A percentile compares a stretch with the other conserved stretches of the same genome.
Conservation (phyloP, 1,140 invertebrate species). For the Linepithema humile region DNA sequence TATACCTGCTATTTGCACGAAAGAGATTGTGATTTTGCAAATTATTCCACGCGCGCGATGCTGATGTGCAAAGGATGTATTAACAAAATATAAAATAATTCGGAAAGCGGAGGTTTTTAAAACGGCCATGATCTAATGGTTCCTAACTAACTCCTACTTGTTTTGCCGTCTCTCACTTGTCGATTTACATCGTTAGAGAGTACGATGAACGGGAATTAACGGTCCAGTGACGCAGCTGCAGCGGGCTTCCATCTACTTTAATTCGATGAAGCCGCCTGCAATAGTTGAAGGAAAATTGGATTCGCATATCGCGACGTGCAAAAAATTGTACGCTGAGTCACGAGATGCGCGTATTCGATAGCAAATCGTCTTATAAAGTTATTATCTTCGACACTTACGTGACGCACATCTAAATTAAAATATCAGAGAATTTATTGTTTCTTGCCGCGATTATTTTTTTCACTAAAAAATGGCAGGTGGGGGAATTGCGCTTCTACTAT, state of each 20-base stretch:
- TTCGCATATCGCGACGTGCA: slow-evolving; percentile 18
- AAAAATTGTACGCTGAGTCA: slow-evolving; percentile 26
- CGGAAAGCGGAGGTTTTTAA: neutral
- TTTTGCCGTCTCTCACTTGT: neutral
- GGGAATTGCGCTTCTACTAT: neutral
- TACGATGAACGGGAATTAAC: neutral
- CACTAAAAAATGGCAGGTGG: neutral
- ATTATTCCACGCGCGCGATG: neutral
- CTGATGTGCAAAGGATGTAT: slow-evolving; percentile 14
- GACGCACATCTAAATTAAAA: neutral
- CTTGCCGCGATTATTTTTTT: neutral
- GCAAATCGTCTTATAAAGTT: slow-evolving; percentile 20
- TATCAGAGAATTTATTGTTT: neutral
- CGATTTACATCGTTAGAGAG: neutral
- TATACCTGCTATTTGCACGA: slow-evolving; percentile 9
- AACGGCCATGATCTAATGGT: neutral
- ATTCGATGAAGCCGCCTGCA: slow-evolving; percentile 13
- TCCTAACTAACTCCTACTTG: neutral
- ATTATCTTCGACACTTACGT: neutral
- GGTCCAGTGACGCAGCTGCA: neutral
- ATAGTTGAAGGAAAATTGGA: slow-evolving; percentile 40
- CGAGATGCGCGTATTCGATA: slow-evolving; percentile 16
- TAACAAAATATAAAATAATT: neutral
- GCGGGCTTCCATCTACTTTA: slow-evolving; percentile 39
- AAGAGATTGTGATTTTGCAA: slow-evolving; percentile 53